Conservation (phyloP, 2,113 vertebrate species). For the Struthio camelus region DNA sequence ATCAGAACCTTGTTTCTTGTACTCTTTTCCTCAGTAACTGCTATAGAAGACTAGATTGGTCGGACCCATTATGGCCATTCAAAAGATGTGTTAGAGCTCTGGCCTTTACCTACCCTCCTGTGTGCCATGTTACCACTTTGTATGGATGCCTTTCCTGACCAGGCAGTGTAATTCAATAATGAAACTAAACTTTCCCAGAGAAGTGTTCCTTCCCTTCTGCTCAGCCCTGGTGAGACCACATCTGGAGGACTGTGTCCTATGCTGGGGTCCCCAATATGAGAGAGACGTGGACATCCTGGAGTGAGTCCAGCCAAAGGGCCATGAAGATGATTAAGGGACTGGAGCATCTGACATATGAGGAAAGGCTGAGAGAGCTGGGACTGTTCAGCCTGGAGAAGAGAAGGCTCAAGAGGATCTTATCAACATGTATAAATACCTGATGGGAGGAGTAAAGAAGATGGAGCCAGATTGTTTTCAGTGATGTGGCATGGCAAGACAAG, state of each 20-base stretch:
- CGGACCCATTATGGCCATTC: neutral
- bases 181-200: neutral
- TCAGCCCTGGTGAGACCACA: neutral
- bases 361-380: neutral
- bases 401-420: neutral
- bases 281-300: neutral
- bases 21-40: neutral
- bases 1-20: neutral
- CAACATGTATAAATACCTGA: neutral
- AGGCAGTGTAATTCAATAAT: neutral
- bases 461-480: neutral
- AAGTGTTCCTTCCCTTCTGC: neutral
- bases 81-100: neutral
- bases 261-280: neutral
- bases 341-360: accelerated
- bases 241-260: neutral
- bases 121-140: neutral
- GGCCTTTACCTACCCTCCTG: neutral
- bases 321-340: neutral
- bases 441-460: neutral
- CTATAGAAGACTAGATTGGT: neutral
- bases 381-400: neutral
- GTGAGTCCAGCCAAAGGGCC: neutral
- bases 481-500: neutral
- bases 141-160: neutral